Percentiles rank a stretch among this genome's conserved stretches.
Conservation (phyloP, 1,140 invertebrate genomes). For the Leptopilina boulardi region DNA sequence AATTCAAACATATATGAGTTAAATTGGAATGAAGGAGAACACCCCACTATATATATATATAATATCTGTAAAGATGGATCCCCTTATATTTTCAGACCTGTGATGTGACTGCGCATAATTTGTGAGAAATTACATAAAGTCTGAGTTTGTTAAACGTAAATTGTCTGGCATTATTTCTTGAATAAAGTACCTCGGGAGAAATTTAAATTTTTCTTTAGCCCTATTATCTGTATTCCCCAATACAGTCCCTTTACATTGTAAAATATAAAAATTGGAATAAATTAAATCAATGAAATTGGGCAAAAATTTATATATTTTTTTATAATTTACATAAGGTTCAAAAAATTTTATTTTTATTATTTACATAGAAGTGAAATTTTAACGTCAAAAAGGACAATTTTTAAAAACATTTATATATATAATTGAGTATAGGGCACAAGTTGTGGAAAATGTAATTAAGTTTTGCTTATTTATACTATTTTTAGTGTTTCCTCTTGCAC, state of each 20-base stretch:
- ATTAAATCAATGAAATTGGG: not conserved
- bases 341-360: too few species aligned
- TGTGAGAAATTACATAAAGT: conserved; percentile 52
- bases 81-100: conserved; percentile 31
- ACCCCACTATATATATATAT: not conserved
- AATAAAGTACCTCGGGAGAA: not conserved
- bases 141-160: conserved; percentile 48
- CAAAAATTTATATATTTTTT: too few species aligned
- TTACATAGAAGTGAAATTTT: too few species aligned
- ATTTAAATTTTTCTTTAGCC: not conserved
- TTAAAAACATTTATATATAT: too few species aligned
- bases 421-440: too few species aligned
- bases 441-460: not conserved
- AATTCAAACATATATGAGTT: conserved; percentile 7
- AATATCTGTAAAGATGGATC: not conserved
- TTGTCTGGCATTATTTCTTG: conserved; percentile 33
- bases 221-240: not conserved
- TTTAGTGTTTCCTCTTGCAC: not conserved
- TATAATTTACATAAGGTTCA: too few species aligned
- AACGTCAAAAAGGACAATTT: not conserved
- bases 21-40: not conserved
- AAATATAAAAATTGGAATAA: not conserved
- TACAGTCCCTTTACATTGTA: not conserved
- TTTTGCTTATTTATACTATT: not conserved
- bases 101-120: conserved; percentile 63